A percentile compares a stretch with the other conserved stretches of the same genome.
Evolutionary conservation across 1,140 invertebrate genomes (phyloP).

Genomic region (Paramacrobiotus metropolitanus): DNA sequence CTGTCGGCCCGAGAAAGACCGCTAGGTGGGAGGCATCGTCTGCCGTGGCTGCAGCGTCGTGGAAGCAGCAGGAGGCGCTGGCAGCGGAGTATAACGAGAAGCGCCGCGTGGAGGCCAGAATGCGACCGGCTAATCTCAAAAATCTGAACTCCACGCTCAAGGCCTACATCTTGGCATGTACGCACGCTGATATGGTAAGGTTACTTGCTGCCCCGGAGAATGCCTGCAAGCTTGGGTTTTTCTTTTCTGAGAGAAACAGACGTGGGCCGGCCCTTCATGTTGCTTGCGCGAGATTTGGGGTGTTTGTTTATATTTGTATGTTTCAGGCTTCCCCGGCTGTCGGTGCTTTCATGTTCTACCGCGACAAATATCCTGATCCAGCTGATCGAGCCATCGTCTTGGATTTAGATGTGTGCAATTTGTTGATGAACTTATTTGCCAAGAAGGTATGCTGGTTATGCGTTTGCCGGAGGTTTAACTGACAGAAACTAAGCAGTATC

Average conservation of each 20-base stretch:
- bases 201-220: neutral
- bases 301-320: neutral
- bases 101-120: neutral
- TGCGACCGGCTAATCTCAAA: neutral
- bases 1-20: too few relatives aligned
- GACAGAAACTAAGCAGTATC: neutral
- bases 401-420: neutral
- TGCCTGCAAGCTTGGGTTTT: neutral
- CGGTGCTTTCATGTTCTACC: neutral
- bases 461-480: neutral
- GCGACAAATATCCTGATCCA: neutral
- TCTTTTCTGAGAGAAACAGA: neutral
- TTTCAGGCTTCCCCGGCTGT: neutral
- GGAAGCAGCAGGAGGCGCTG: too few relatives aligned
- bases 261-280: too few relatives aligned
- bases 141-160: neutral
- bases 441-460: neutral
- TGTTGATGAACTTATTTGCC: neutral
- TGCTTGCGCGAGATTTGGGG: neutral
- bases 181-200: neutral
- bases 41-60: too few relatives aligned
- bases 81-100: too few relatives aligned
- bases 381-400: neutral
- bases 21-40: too few relatives aligned
- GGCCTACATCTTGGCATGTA: neutral